Evolutionary conservation across 2,888 invertebrate species (phyloP).

Genomic region (Eupithecia subfuscata): DNA sequence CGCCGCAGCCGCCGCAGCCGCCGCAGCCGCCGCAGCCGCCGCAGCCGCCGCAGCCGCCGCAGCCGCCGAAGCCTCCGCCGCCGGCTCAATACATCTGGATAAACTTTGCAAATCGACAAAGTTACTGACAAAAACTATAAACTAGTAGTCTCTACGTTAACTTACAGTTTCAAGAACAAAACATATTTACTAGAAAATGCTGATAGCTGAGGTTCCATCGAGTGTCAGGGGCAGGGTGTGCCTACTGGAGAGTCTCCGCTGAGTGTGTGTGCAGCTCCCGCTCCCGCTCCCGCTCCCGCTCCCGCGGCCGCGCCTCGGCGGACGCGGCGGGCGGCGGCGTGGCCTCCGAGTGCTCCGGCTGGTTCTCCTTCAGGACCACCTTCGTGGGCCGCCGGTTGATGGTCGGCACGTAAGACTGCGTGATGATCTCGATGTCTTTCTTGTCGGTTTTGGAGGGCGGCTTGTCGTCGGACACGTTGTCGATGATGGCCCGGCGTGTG

Average conservation of each 20-base stretch:
- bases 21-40: background rate
- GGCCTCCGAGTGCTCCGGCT: constrained; percentile 27
- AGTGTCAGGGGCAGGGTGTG: constrained; percentile 42
- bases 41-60: constrained; percentile 63
- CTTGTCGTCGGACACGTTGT: constrained; percentile 69
- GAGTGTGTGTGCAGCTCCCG: background rate
- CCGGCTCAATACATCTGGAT: constrained; percentile 6
- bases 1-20: constrained; percentile 61
- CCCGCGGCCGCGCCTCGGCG: constrained; percentile 34
- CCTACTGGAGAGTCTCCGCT: constrained; percentile 35
- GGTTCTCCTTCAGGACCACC: constrained; percentile 67
- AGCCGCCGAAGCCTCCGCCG: constrained; percentile 55
- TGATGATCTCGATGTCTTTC: constrained; percentile 77
- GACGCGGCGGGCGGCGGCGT: constrained; percentile 43
- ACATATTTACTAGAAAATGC: constrained; percentile 79
- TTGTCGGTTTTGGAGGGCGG: constrained; percentile 49
- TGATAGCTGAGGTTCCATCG: constrained; percentile 73
- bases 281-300: constrained; percentile 37
- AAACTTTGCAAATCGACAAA: constrained; percentile 56
- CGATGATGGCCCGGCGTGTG: constrained; percentile 73
- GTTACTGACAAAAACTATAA: constrained; percentile 62
- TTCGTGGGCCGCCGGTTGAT: constrained; percentile 72
- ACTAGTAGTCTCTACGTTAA: constrained; percentile 78
- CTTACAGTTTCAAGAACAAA: constrained; percentile 79
- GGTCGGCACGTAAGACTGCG: constrained; percentile 72